Conservation (phyloP, 2,113 vertebrate genomes). For the Amblyopsis rosae region DNA sequence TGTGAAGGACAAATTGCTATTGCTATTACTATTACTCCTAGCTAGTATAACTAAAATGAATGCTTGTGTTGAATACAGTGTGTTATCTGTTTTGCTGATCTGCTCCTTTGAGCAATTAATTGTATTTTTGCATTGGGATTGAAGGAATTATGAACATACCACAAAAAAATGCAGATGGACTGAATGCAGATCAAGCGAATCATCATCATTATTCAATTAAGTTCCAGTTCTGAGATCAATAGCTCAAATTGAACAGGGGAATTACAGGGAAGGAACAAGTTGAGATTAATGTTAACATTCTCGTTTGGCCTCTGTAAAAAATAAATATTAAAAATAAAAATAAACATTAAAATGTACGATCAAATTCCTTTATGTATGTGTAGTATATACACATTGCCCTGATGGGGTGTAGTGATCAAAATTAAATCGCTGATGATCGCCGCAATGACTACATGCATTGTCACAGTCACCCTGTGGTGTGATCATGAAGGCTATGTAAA, state of each 20-base stretch:
- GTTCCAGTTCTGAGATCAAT: constrained; percentile 14
- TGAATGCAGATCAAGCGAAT: constrained; percentile 25
- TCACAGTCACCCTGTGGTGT: too few species aligned
- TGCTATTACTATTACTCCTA: constrained; percentile 14
- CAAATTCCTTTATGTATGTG: neutral
- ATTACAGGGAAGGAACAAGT: neutral
- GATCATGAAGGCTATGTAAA: too few species aligned
- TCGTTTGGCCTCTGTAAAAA: constrained; percentile 3
- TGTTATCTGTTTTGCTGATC: too few species aligned
- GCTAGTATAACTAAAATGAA: constrained; percentile 3
- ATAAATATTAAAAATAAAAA: constrained; percentile 13
- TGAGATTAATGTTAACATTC: constrained; percentile 29
- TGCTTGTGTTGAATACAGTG: too few species aligned
- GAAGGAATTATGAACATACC: constrained; percentile 16
- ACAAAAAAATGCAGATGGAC: constrained; percentile 34
- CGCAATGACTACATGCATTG: too few species aligned
- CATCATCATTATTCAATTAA: constrained; percentile 6
- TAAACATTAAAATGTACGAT: neutral
- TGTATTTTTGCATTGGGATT: constrained; percentile 31
- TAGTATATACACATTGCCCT: neutral
- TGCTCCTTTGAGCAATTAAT: constrained; percentile 19
- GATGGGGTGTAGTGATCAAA: neutral
- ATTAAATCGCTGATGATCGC: neutral
- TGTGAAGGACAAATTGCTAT: constrained; percentile 11
- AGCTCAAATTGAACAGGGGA: neutral